These are phyloP conservation scores for Podarcis siculus DNA, from an alignment of 2,797 vertebrate species.

Conservation along the genomic window DNA sequence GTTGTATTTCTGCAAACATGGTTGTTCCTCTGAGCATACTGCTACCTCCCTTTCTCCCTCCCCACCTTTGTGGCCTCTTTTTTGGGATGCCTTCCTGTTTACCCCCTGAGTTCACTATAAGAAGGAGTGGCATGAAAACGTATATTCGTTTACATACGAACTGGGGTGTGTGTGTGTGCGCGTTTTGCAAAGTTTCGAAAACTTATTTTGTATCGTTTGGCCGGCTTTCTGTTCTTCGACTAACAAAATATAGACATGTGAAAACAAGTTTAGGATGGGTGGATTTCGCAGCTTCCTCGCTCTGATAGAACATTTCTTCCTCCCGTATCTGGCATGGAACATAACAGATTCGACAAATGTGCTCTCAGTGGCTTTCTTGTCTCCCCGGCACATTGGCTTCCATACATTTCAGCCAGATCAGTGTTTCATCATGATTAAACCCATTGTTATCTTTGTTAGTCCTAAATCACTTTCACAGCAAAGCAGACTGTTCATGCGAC, in stretches of 20 bases:
- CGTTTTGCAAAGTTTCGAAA: background rate
- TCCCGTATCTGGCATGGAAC: slow-evolving; percentile 58
- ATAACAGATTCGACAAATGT: slow-evolving; percentile 58
- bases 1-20: background rate
- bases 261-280: slow-evolving; percentile 51
- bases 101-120: background rate
- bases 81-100: background rate
- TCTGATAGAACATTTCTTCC: slow-evolving; percentile 55
- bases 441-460: slow-evolving; percentile 60
- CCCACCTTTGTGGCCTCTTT: background rate
- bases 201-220: slow-evolving; percentile 1
- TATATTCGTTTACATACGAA: background rate
- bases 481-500: slow-evolving; percentile 58
- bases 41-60: background rate
- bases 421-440: slow-evolving; percentile 65
- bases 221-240: background rate
- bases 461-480: slow-evolving; percentile 49
- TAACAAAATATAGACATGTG: background rate
- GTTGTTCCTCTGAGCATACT: background rate
- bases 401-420: slow-evolving; percentile 62
- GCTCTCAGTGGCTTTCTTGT: slow-evolving; percentile 61
- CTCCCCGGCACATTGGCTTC: slow-evolving; percentile 34
- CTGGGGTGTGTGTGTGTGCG: background rate
- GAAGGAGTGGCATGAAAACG: background rate
- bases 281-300: slow-evolving; percentile 55